A percentile compares a stretch with the other conserved stretches of the same genome.
These are phyloP conservation scores for Eriosoma lanigerum DNA, from an alignment of 1,140 invertebrate species.

Conservation along the genomic window DNA sequence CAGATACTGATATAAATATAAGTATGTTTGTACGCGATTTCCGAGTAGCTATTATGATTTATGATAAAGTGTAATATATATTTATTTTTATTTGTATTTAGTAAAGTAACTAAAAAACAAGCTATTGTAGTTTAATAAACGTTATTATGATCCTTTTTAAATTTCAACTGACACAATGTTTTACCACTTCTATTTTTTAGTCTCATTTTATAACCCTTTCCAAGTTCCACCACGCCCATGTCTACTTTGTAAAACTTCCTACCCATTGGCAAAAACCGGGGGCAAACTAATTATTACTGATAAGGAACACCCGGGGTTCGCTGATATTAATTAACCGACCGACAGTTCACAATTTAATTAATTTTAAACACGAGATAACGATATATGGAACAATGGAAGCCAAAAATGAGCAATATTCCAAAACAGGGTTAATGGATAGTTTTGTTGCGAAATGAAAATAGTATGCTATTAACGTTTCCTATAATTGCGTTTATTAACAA, in stretches of 20 bases:
- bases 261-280: constrained; percentile 11
- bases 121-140: constrained; percentile 20
- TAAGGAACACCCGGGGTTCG: constrained; percentile 32
- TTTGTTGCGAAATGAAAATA: constrained; percentile 4
- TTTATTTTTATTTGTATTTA: too few relatives aligned
- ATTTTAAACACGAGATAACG: constrained; percentile 47
- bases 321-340: constrained; percentile 45
- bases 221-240: too few relatives aligned
- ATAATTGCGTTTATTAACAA: constrained; percentile 12
- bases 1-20: too few relatives aligned
- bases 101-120: too few relatives aligned
- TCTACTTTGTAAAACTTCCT: constrained; percentile 28
- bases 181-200: constrained; percentile 23
- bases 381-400: constrained; percentile 45
- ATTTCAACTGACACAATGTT: neutral
- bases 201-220: neutral
- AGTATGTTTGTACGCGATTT: too few relatives aligned
- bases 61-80: too few relatives aligned
- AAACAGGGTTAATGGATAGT: constrained; percentile 20
- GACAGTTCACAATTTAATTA: constrained; percentile 50
- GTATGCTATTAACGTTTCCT: constrained; percentile 13
- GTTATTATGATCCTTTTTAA: neutral
- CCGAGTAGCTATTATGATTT: too few relatives aligned
- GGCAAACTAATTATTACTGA: constrained; percentile 46
- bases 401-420: constrained; percentile 36